These are phyloP conservation scores for Adelges cooleyi DNA, from an alignment of 1,140 invertebrate genomes.

Conservation along the genomic window DNA sequence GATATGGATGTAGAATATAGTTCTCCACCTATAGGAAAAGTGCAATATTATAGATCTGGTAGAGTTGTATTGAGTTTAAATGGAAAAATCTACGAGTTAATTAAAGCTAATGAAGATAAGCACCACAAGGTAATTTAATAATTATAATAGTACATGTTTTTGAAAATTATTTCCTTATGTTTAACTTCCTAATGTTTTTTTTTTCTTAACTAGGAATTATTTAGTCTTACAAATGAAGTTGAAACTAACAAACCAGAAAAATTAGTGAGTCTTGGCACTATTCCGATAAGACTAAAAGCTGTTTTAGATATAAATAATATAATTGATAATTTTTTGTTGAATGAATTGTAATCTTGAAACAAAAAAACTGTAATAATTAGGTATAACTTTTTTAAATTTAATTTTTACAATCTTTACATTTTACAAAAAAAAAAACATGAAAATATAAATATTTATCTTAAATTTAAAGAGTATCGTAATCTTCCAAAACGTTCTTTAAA, in stretches of 20 bases:
- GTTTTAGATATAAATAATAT: slow-evolving; percentile 4
- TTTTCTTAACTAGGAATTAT: slow-evolving; percentile 2
- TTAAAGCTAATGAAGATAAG: slow-evolving; percentile 10
- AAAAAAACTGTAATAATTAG: background rate
- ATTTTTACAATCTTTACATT: too few species aligned
- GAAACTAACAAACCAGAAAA: slow-evolving; percentile 1
- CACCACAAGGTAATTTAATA: slow-evolving; percentile 10
- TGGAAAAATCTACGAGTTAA: slow-evolving; percentile 3
- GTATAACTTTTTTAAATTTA: slow-evolving; percentile 32
- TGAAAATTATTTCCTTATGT: too few species aligned
- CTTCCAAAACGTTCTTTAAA: slow-evolving; percentile 68
- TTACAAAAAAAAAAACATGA: too few species aligned
- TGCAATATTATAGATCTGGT: slow-evolving; percentile 12
- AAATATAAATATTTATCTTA: too few species aligned
- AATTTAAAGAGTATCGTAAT: slow-evolving; percentile 60
- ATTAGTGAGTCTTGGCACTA: slow-evolving; percentile 10
- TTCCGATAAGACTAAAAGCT: slow-evolving; percentile 11
- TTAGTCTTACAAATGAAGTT: slow-evolving; percentile 6
- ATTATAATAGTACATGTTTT: too few species aligned
- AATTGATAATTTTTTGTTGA: slow-evolving; percentile 1
- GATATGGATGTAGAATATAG: background rate
- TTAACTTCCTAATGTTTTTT: too few species aligned
- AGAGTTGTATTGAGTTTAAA: slow-evolving; percentile 6
- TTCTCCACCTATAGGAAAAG: slow-evolving; percentile 4
- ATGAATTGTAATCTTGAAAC: background rate